phyloP scores from a whole-genome alignment of 37 sponge, comb jelly and placozoan genomes.

The Amphimedon queenslandica region DNA sequence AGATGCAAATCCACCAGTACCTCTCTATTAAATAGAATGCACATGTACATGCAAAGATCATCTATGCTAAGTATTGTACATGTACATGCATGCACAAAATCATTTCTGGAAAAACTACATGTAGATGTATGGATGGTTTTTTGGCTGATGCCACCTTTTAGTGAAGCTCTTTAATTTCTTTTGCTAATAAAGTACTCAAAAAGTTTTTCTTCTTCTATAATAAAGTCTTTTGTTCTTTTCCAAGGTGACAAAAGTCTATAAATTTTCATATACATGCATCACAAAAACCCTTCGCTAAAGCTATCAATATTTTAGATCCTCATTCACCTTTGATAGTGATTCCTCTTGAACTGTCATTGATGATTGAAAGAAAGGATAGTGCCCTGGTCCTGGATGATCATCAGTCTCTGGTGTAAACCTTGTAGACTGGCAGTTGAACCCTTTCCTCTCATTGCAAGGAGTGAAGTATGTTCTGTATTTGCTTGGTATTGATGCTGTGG shows the following conservation, averaged over 20 bases:
- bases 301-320: not conserved
- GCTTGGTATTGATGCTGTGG: conserved; percentile 78
- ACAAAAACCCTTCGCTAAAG: too few relatives aligned
- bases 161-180: too few relatives aligned
- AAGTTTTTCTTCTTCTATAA: too few relatives aligned
- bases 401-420: conserved; percentile 48
- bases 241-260: too few relatives aligned
- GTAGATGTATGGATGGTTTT: too few relatives aligned
- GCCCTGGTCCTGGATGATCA: conserved; percentile 80
- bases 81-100: not conserved
- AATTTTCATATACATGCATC: too few relatives aligned
- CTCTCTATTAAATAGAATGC: conserved; percentile 24
- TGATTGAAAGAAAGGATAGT: conserved; percentile 23
- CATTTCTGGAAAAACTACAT: not conserved
- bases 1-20: conserved; percentile 78
- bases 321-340: conserved; percentile 35
- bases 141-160: too few relatives aligned
- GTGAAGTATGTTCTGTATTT: conserved; percentile 80
- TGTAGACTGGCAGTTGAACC: conserved; percentile 70
- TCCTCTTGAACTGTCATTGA: not conserved
- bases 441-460: conserved; percentile 61
- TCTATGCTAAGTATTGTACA: not conserved
- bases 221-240: too few relatives aligned
- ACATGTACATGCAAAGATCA: not conserved
- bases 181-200: too few relatives aligned